Base-by-base conservation (phyloP, 2,797 vertebrate species). In the Hydrolagus colliei region DNA sequence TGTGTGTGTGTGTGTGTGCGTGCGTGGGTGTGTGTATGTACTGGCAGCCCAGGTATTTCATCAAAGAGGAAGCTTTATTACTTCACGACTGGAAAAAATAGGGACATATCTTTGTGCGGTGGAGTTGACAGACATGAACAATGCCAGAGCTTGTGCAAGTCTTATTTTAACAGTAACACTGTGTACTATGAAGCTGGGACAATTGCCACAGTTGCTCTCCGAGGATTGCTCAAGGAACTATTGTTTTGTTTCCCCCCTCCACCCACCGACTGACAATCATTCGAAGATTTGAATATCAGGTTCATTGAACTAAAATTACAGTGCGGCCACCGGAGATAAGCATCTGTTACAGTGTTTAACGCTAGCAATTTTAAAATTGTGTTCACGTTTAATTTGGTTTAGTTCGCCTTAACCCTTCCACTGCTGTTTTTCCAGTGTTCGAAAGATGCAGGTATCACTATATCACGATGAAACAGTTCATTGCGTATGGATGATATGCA, bases 41-140 rank as follows among this genome's bases (percentile, higher is more conserved):
- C 92, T 88, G 89, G 87, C 87, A 90, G 87, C 85, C 86, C 87
- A 89, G 88, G 18, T 20, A 89, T 91, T 90, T 89, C 87, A 92
- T 92, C 88, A 89, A 88, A 89, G 88, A 89, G 86, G 87, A 89
- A 84, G 79, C n/a, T 71, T 67, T 16, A 67, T 84, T 71, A 85
- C 87, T 86, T 88, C 87, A 89, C 88, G 87, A 86, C 86, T 88
- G 87, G 90, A 88, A 88, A 88, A 2, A 89, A 86, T 86, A 88
- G 88, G 86, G 76, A 86, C 52, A 75, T 32, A 9, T 80, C 22
- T 12, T 52, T 32, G 22, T 67, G 32, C 73, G 20, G 22, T 84
- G 0, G 85, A 73, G 7, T 41, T 86, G 87, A 87, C 76, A 0
- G 85, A 79, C 41, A 86, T 68, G 86, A 74, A 35, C 0, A 71